Conservation (phyloP, 2,888 invertebrate genomes). For the Philereme vetulata region DNA sequence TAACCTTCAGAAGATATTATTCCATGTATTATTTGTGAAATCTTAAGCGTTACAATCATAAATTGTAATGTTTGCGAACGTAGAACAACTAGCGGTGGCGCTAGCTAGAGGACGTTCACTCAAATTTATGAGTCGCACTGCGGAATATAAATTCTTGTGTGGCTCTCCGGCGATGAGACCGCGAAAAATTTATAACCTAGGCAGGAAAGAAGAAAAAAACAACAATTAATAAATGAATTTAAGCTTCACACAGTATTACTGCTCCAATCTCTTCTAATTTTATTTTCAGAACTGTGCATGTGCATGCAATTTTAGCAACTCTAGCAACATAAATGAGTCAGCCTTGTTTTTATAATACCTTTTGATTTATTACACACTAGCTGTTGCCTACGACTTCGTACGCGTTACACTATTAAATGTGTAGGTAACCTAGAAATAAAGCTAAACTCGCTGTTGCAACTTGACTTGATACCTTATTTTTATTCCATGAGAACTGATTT, state of each 20-base stretch:
- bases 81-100: constrained; percentile 69
- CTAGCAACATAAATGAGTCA: too few species aligned
- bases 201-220: constrained; percentile 39
- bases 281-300: too few species aligned
- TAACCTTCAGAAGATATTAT: background rate
- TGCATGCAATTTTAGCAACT: background rate
- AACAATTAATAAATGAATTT: constrained; percentile 23
- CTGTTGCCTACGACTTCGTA: too few species aligned
- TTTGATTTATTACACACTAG: too few species aligned
- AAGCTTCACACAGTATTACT: background rate
- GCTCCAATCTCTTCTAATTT: background rate
- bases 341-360: too few species aligned
- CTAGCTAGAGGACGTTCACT: constrained; percentile 69
- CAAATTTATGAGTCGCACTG: constrained; percentile 82
- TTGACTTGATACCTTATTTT: too few species aligned
- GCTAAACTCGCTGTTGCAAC: too few species aligned
- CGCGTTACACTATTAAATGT: too few species aligned
- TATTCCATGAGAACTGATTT: too few species aligned
- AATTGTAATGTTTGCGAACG: constrained; percentile 65
- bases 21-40: constrained; percentile 56
- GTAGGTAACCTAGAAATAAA: too few species aligned
- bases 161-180: constrained; percentile 62
- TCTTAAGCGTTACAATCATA: constrained; percentile 71
- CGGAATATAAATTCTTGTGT: constrained; percentile 79
- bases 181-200: constrained; percentile 64